Evolutionary conservation across 2,888 invertebrate genomes (phyloP), one percentile per base, ranked within the genome.

Genomic region (Tribolium freemani): DNA sequence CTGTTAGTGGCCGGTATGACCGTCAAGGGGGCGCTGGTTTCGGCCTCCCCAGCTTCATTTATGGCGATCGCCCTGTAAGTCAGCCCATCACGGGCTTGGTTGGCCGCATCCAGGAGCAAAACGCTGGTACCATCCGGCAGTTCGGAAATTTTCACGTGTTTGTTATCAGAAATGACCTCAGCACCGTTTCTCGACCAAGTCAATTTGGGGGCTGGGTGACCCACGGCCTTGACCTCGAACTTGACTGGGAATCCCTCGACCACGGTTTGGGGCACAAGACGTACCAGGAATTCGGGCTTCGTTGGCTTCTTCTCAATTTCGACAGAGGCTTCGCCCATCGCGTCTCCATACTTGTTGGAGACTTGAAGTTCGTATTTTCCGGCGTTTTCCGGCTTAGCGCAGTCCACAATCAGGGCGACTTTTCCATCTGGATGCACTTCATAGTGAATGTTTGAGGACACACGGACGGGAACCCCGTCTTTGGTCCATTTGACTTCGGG

Each of bases 401-500:
- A 87, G 80, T 95, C 94, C 72, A 95, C 91, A 69, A 91, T 90
- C 31, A 95, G 87, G 0, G 94, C 94, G 75, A 95, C 90, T 0
- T 92, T 80, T 8, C 95, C 95, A 78, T 94, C 94, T 0, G 96
- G 95, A 82, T 93, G 92, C 84, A 93, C 93, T 80, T 93, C 91
- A 82, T 94, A 92, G 86, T 92, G 93, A 6, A 95, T 86, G 1
- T 92, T 92, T 72, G 93, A 91, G 0, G 93, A 91, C 0, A 93
- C 91, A 45, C 94, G 90, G 58, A 96, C 83, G 0, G 93, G 92
- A 0, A 92, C 87, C 60, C 93, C 94, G 81, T 95, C 94, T 85
- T 95, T 95, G 84, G 92, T 91, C 96, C 96, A 96, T 83, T 94
- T 94, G 73, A 96, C 89, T 85, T 94, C 94, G 0, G 96, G 96